Percentiles rank a stretch among this genome's conserved stretches.
Evolutionary conservation across 2,888 invertebrate species (phyloP).

Genomic region (Bembecia ichneumoniformis): DNA sequence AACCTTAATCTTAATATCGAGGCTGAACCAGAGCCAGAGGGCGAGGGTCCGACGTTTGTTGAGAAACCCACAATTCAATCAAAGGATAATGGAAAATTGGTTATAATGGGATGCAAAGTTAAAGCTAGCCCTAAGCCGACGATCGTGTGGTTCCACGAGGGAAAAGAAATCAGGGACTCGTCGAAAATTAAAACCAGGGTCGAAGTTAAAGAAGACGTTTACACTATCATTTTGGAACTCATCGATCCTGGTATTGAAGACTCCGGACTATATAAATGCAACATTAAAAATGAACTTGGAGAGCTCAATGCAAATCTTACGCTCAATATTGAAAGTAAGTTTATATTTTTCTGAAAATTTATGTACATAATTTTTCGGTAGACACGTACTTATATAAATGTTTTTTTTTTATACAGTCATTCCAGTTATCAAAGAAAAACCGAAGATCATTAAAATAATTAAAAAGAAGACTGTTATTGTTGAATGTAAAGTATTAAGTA

Average conservation of each 20-base stretch:
- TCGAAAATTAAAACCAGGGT: slow-evolving; percentile 85
- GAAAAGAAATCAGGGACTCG: slow-evolving; percentile 80
- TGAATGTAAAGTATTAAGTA: slow-evolving; percentile 93
- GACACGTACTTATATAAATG: slow-evolving; percentile 1
- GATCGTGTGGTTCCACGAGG: slow-evolving; percentile 68
- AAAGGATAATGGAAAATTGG: slow-evolving; percentile 70
- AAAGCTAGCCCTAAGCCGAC: slow-evolving; percentile 67
- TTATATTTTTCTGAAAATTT: background rate
- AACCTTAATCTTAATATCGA: slow-evolving; percentile 97
- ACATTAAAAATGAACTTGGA: slow-evolving; percentile 95
- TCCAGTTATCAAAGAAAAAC: slow-evolving; percentile 94
- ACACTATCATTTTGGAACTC: slow-evolving; percentile 88
- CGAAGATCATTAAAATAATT: slow-evolving; percentile 90
- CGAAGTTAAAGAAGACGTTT: slow-evolving; percentile 84
- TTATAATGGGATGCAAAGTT: slow-evolving; percentile 65
- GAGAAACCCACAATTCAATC: slow-evolving; percentile 92
- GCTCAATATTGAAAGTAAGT: slow-evolving; percentile 96
- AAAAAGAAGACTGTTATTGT: slow-evolving; percentile 94
- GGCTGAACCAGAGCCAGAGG: slow-evolving; percentile 94
- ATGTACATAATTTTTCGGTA: background rate
- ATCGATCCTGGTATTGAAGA: slow-evolving; percentile 94
- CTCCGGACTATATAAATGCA: slow-evolving; percentile 98
- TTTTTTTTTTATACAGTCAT: slow-evolving; percentile 74
- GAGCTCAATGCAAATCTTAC: slow-evolving; percentile 98
- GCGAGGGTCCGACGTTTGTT: slow-evolving; percentile 94